Percentiles rank a stretch among this genome's conserved stretches.
These are phyloP conservation scores for Homarus gammarus DNA, from an alignment of 2,888 invertebrate species.

Conservation along the genomic window DNA sequence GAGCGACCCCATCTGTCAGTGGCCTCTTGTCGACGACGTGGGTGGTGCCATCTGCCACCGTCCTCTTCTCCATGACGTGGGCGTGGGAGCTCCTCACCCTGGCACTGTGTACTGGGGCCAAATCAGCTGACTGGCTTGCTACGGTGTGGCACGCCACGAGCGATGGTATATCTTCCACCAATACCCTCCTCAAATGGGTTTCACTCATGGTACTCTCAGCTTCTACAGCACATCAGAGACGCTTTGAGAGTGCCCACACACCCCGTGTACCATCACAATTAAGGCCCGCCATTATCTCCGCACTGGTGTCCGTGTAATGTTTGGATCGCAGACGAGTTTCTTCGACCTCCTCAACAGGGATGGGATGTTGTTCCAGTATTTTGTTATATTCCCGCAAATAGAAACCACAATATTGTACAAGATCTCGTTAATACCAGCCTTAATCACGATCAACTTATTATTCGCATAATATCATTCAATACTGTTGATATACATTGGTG, in stretches of 20 bases:
- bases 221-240: conserved; percentile 34
- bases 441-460: no score
- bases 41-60: conserved; percentile 28
- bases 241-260: conserved; percentile 15
- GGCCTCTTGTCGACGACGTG: conserved; percentile 35
- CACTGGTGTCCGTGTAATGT: conserved; percentile 27
- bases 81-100: conserved; percentile 38
- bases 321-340: conserved; percentile 48
- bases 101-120: conserved; percentile 74
- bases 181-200: conserved; percentile 43
- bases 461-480: background rate
- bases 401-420: background rate
- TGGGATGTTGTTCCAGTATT: conserved; percentile 36
- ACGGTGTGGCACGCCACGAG: conserved; percentile 46
- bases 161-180: conserved; percentile 56
- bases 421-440: background rate
- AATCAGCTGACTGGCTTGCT: conserved; percentile 69
- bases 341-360: conserved; percentile 48
- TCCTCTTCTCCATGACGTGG: conserved; percentile 42
- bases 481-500: background rate
- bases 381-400: background rate
- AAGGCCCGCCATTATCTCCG: conserved; percentile 25
- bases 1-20: background rate
- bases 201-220: conserved; percentile 63
- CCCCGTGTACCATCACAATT: background rate